These are phyloP conservation scores for Ammospiza caudacuta DNA, from an alignment of 2,113 vertebrate genomes.

Conservation along the genomic window DNA sequence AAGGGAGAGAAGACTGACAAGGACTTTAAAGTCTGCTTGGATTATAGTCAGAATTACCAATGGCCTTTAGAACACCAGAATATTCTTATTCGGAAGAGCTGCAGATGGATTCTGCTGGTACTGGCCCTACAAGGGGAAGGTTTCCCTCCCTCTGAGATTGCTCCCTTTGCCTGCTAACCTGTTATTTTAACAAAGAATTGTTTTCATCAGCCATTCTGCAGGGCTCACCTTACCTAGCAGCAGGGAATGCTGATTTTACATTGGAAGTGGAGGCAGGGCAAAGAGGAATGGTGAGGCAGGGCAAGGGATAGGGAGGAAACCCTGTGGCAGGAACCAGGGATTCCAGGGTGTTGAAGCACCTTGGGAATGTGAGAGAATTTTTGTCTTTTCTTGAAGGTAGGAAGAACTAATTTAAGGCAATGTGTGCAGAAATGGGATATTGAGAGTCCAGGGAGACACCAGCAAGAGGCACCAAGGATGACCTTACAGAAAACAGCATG, in stretches of 20 bases:
- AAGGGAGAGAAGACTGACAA: not conserved
- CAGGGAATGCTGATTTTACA: not conserved
- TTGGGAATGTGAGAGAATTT: not conserved
- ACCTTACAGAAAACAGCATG: accelerated
- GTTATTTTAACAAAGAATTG: not conserved
- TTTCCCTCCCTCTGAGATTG: not conserved
- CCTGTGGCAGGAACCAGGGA: not conserved
- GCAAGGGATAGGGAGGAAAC: not conserved
- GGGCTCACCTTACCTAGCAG: not conserved
- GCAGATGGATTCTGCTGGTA: not conserved
- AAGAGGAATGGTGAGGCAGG: not conserved
- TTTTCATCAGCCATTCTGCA: not conserved
- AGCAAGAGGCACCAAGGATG: not conserved
- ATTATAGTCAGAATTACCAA: not conserved
- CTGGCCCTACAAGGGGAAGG: not conserved
- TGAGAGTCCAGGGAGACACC: not conserved
- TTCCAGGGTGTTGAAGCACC: not conserved
- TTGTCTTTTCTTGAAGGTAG: not conserved
- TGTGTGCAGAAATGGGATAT: not conserved
- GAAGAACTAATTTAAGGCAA: not conserved
- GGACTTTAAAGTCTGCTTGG: not conserved
- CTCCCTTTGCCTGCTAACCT: not conserved
- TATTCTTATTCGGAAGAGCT: not conserved
- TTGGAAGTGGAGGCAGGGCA: not conserved
- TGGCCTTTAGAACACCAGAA: not conserved